Percentiles rank a stretch among this genome's conserved stretches.
phyloP scores from a whole-genome alignment of 53 echinoderm and acorn worm species.

The Mesocentrotus franciscanus region DNA sequence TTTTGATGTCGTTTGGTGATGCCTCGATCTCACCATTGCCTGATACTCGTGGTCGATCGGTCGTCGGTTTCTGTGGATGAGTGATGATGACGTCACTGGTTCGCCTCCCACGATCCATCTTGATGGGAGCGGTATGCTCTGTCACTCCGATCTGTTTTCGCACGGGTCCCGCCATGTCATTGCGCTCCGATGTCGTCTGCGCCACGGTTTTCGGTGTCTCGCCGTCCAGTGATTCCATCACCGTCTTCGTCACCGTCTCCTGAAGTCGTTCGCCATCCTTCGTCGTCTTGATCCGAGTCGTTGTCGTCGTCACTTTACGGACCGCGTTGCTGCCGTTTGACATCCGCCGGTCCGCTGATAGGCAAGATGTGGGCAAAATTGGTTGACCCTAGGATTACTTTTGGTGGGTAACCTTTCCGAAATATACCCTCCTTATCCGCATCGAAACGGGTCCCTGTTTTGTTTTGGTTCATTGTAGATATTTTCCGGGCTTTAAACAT shows the following conservation, averaged over 20 bases:
- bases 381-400: neutral
- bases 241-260: conserved; percentile 66
- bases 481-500: neutral
- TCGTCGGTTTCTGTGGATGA: neutral
- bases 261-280: conserved; percentile 38
- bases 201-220: conserved; percentile 35
- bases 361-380: conserved; percentile 1
- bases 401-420: neutral
- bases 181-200: conserved; percentile 31
- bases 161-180: conserved; percentile 12
- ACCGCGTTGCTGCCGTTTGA: conserved; percentile 40
- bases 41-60: neutral
- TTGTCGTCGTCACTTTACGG: conserved; percentile 66
- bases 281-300: conserved; percentile 61
- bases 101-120: conserved; percentile 39
- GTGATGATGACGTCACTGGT: conserved; percentile 46
- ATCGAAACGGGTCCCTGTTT: neutral
- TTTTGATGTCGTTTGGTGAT: neutral
- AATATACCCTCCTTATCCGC: neutral
- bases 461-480: neutral
- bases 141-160: neutral
- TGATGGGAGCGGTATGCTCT: conserved; percentile 27
- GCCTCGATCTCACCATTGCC: conserved; percentile 46
- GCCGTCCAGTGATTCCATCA: conserved; percentile 57
- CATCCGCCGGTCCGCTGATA: conserved; percentile 21